These are phyloP conservation scores for Erebia epiphron DNA, from an alignment of 2,888 invertebrate species.

Conservation along the genomic window DNA sequence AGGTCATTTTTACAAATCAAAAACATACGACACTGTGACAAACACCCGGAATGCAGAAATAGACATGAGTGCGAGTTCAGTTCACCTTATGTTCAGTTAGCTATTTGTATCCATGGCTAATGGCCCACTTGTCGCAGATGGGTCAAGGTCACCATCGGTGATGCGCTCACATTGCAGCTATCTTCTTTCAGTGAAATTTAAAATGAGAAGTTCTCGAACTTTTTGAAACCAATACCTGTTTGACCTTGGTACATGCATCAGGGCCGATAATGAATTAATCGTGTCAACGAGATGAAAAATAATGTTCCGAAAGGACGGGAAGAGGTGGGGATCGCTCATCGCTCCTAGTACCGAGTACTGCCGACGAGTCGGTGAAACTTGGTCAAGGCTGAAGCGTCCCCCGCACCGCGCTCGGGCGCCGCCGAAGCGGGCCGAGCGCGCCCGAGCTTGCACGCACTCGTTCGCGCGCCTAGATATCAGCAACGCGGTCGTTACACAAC, in stretches of 20 bases:
- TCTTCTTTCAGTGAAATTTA: not conserved
- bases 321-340: constrained; percentile 80
- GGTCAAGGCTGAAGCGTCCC: constrained; percentile 77
- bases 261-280: constrained; percentile 70
- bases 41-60: constrained; percentile 69
- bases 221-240: constrained; percentile 41
- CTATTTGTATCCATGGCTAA: constrained; percentile 71
- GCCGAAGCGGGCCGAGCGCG: constrained; percentile 64
- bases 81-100: constrained; percentile 69
- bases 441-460: constrained; percentile 66
- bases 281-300: constrained; percentile 69
- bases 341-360: constrained; percentile 72
- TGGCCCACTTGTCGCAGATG: constrained; percentile 69
- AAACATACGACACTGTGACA: constrained; percentile 72
- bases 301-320: constrained; percentile 70
- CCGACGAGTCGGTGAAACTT: constrained; percentile 72
- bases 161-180: not conserved
- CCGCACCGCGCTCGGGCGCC: constrained; percentile 50
- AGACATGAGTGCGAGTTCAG: constrained; percentile 62
- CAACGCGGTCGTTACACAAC: constrained; percentile 72
- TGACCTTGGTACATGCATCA: constrained; percentile 64
- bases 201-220: not conserved
- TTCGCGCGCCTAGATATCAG: constrained; percentile 66
- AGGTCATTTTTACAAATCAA: constrained; percentile 82
- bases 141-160: constrained; percentile 73